These are phyloP conservation scores for Podotricha telesiphe DNA, from an alignment of 2,888 invertebrate genomes.

Conservation along the genomic window DNA sequence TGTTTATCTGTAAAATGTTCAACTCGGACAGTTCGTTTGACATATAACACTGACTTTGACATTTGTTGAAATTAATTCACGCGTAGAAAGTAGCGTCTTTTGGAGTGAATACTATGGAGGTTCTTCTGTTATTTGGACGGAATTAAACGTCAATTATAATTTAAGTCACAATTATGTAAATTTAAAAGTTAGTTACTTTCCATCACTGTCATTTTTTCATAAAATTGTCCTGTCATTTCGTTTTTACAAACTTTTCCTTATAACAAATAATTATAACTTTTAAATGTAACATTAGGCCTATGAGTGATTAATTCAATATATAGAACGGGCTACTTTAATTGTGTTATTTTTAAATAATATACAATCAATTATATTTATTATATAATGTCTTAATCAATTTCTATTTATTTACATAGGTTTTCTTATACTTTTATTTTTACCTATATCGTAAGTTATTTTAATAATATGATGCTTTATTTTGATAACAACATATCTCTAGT, in stretches of 20 bases:
- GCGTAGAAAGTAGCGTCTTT: background rate
- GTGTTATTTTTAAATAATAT: background rate
- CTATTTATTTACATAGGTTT: conserved; percentile 15
- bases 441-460: background rate
- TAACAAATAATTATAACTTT: background rate
- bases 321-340: background rate
- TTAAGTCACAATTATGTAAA: conserved; percentile 5
- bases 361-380: background rate
- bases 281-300: background rate
- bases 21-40: background rate
- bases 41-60: background rate
- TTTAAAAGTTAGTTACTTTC: background rate
- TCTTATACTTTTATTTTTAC: conserved; percentile 10
- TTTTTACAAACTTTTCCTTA: too few relatives aligned
- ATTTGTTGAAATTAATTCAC: background rate
- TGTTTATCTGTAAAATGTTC: background rate
- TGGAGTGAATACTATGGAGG: background rate
- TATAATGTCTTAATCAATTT: background rate
- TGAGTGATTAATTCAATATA: background rate
- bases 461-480: conserved; percentile 9
- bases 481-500: conserved; percentile 9
- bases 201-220: background rate
- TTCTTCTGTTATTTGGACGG: background rate
- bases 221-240: background rate
- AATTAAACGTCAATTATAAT: background rate